Percentiles rank a stretch among this genome's conserved stretches.
Conservation (phyloP, 2,113 vertebrate genomes). For the Nycticebus coucang region DNA sequence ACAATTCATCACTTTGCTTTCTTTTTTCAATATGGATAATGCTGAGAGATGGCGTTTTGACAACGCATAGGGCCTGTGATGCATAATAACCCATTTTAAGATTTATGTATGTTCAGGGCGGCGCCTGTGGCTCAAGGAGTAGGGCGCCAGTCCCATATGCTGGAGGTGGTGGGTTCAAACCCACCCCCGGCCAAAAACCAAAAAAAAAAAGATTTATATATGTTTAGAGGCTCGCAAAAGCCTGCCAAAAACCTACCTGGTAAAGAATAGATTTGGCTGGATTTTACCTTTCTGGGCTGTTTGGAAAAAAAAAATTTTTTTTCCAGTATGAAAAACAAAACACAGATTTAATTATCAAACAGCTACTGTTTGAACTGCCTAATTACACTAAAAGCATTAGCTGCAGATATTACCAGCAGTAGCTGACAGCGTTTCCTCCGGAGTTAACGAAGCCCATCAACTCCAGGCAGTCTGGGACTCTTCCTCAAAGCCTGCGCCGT, state of each 20-base stretch:
- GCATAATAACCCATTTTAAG: conserved; percentile 35
- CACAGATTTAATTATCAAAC: conserved; percentile 43
- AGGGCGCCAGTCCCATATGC: no score
- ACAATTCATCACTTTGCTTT: background rate
- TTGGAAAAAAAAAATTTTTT: conserved; percentile 61
- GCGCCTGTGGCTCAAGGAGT: no score
- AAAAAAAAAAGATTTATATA: conserved; percentile 58
- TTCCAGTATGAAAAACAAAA: conserved; percentile 58
- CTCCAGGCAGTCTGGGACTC: background rate
- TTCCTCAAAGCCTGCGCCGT: background rate
- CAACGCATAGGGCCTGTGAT: background rate
- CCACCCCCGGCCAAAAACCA: no score
- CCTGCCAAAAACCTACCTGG: conserved; percentile 44
- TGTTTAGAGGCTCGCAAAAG: conserved; percentile 33
- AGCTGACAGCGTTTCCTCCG: conserved; percentile 7
- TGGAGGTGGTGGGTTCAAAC: no score
- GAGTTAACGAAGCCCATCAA: conserved; percentile 27
- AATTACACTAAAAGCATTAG: conserved; percentile 62
- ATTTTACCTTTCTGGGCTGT: conserved; percentile 44
- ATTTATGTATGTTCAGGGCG: conserved; percentile 30
- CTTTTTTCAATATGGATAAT: conserved; percentile 35
- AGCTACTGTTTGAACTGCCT: conserved; percentile 47
- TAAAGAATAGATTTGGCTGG: conserved; percentile 52
- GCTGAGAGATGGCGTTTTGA: conserved; percentile 36
- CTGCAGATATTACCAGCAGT: conserved; percentile 4